Evolutionary conservation across 2,888 invertebrate genomes (phyloP), one percentile per base, ranked within the genome.

Genomic region (Xanthorhoe designata): DNA sequence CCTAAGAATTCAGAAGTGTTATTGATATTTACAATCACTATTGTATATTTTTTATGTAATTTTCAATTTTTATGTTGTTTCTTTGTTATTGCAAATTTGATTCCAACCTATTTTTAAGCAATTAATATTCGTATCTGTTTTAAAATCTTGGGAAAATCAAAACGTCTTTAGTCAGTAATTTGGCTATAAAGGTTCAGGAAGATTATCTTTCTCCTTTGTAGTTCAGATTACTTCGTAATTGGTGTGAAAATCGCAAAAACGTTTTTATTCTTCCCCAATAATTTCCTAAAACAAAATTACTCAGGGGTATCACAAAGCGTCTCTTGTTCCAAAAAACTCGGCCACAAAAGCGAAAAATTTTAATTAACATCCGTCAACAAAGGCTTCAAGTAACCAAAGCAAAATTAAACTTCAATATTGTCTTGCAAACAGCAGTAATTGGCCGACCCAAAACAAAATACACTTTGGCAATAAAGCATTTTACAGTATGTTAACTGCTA

Each of bases 351-450:
- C 70, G 68, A 68, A 72, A 60, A 69, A 59, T 69, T 70, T 71
- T 74, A 74, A 74, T 74, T 74, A 72, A 57, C 65, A 66, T 69
- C 58, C 68, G 74, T 72, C 74, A 72, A 72, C 74, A 74, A 15
- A 67, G 66, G 70, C 69, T 70, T 65, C 63, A 56, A 75, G 73
- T 78, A 78, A 77, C 73, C 73, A 76, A 75, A 80, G 70, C 72
- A 68, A 78, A 85, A 85, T 87, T 81, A 82, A 85, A 84, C 80
- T 85, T 79, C 82, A 82, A 86, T 85, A 86, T 83, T 81, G 78
- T 75, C 76, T 72, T 72, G 73, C 82, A 86, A 90, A 89, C 86
- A 87, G 72, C 55, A 68, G 75, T 84, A 86, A 86, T 86, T 84
- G 78, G 72, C 78, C 61, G 72, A 77, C 74, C 70, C 74, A 73